Percentiles rank a stretch among this genome's conserved stretches.
phyloP scores from a whole-genome alignment of 37 sponge, comb jelly and placozoan genomes.

The Eunapius fragilis region DNA sequence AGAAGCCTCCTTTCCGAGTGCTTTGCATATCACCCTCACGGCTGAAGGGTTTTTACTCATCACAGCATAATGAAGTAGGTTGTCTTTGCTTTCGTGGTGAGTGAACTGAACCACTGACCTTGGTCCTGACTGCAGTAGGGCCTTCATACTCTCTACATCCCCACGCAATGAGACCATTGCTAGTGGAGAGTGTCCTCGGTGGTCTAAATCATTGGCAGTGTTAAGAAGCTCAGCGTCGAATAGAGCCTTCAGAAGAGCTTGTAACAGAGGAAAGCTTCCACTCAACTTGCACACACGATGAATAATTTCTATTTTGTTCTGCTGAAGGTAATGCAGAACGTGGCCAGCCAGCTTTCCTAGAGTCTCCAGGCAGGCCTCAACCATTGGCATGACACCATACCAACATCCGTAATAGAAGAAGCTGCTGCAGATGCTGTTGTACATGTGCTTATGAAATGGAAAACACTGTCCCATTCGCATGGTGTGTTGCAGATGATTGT shows the following conservation, averaged over 20 bases:
- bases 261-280: not conserved
- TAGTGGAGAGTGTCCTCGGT: not conserved
- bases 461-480: not conserved
- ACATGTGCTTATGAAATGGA: no score
- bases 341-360: constrained; percentile 11
- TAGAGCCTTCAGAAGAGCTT: constrained; percentile 4
- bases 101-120: not conserved
- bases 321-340: not conserved
- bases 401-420: not conserved
- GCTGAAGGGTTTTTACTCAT: constrained; percentile 12
- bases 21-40: constrained; percentile 8
- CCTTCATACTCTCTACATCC: not conserved
- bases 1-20: not conserved
- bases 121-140: constrained; percentile 1
- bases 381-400: not conserved
- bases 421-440: not conserved
- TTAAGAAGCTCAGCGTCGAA: not conserved
- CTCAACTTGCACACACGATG: not conserved
- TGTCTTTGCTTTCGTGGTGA: constrained; percentile 1
- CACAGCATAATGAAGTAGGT: constrained; percentile 36
- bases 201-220: not conserved
- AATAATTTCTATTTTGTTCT: not conserved
- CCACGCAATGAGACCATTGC: not conserved
- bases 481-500: not conserved
- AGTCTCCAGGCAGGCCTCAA: not conserved